Percentiles rank a stretch among this genome's conserved stretches.
Conservation (phyloP, 2,888 invertebrate genomes). For the Bedellia somnulentella region DNA sequence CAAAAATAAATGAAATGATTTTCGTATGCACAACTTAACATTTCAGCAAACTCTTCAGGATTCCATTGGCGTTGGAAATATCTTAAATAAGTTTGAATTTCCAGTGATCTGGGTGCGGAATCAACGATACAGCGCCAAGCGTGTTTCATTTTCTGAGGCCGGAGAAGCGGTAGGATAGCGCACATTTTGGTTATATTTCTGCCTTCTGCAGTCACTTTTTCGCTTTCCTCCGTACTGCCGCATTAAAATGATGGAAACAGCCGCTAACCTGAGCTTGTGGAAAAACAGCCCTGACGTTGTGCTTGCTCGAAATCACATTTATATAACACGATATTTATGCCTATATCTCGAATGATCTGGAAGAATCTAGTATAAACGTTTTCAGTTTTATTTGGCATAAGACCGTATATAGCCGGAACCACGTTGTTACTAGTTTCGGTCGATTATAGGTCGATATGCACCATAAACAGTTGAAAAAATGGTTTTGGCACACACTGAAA, state of each 20-base stretch:
- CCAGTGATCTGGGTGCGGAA: not conserved
- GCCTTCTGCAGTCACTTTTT: not conserved
- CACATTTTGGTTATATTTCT: conserved; percentile 2
- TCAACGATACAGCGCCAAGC: not conserved
- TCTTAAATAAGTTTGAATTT: conserved; percentile 1
- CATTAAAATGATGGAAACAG: conserved; percentile 1
- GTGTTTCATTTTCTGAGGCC: not conserved
- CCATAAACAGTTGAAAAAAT: not conserved
- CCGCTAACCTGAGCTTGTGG: not conserved
- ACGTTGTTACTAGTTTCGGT: not conserved
- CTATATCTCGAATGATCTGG: not conserved
- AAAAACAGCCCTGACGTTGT: not conserved
- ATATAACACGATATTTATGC: not conserved
- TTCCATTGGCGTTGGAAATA: conserved; percentile 1
- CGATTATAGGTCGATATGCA: not conserved
- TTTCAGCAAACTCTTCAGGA: conserved; percentile 1
- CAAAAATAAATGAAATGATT: too few relatives aligned
- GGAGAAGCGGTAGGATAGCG: conserved; percentile 1
- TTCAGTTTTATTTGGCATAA: conserved; percentile 3
- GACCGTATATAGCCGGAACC: conserved; percentile 2
- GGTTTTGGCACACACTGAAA: not conserved
- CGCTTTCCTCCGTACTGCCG: conserved; percentile 1
- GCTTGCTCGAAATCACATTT: conserved; percentile 1
- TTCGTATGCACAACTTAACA: conserved; percentile 1
- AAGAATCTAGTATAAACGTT: not conserved